Conservation (phyloP, 2,888 invertebrate genomes). For the Plebejus anna region DNA sequence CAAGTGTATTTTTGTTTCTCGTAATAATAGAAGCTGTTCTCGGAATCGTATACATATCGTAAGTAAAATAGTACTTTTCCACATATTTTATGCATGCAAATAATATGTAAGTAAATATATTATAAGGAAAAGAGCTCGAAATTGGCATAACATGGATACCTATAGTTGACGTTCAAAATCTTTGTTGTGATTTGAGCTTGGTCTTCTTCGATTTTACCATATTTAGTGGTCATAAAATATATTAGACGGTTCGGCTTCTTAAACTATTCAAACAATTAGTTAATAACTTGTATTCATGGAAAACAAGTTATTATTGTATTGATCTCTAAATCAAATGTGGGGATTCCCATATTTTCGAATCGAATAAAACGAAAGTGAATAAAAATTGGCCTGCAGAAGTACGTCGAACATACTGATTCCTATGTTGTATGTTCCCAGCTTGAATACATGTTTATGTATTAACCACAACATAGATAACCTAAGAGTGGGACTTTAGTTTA, state of each 20-base stretch:
- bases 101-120: background rate
- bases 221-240: background rate
- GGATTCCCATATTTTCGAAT: background rate
- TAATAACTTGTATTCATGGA: too few species aligned
- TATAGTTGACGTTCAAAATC: background rate
- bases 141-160: background rate
- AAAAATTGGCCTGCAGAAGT: background rate
- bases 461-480: too few species aligned
- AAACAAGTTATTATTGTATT: background rate
- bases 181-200: background rate
- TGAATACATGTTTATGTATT: too few species aligned
- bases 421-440: too few species aligned
- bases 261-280: background rate
- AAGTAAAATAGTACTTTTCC: constrained; percentile 27
- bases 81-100: constrained; percentile 14
- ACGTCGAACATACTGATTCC: too few species aligned
- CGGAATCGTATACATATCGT: constrained; percentile 33
- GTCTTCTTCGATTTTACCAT: background rate
- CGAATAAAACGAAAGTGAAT: background rate
- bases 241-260: background rate
- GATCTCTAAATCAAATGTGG: background rate
- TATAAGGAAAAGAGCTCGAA: background rate
- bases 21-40: constrained; percentile 35
- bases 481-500: too few species aligned
- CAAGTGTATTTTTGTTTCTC: constrained; percentile 37